Base-by-base conservation (phyloP, 1,140 invertebrate species). In the Portunus trituberculatus region DNA sequence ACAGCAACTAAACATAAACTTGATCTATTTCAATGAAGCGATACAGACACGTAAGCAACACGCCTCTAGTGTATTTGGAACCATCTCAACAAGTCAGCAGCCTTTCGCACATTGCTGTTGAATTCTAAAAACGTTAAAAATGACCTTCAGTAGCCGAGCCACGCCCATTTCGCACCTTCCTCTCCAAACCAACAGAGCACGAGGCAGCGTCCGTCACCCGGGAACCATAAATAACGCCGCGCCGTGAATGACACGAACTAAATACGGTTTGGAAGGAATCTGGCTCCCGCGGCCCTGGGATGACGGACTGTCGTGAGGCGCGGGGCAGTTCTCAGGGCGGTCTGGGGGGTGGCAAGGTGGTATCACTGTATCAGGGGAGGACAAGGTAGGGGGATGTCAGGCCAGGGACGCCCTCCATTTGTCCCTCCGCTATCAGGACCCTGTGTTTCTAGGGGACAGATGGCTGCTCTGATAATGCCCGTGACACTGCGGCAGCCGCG, bases 371-470 rank as follows among this genome's bases (percentile, higher is more conserved):
- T 76, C 67, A 76, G 67, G 67, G 67, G 67, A 76, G 67, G 67
- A 76, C 67, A 76, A 76, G 67, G 67, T 76, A 76, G 67, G 67
- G 67, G 25, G 67, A 76, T 76, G 67, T 76, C 67, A 76, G 67
- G 0, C 67, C 67, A 76, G 67, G 67, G 67, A 76, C 67, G 20
- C 67, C n/a, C 67, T 76, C 67, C 67, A 76, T 76, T 76, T 76
- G 67, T 76, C 67, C 67, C 67, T 76, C 67, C 67, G 67, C 67
- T 76, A 76, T 76, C 67, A 76, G 67, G 67, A 59, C 67, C 67
- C 20, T 20, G 67, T 76, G 67, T 76, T 76, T 76, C 67, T 25
- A 76, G 67, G 67, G 67, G 67, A 76, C 67, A 76, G 67, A 76
- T 76, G 67, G 67, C 67, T 76, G 67, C 67, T 0, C 67, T 76